Percentiles rank a stretch among this genome's conserved stretches.
Evolutionary conservation across 1,140 invertebrate genomes (phyloP).

Genomic region (Drosophila guanche): DNA sequence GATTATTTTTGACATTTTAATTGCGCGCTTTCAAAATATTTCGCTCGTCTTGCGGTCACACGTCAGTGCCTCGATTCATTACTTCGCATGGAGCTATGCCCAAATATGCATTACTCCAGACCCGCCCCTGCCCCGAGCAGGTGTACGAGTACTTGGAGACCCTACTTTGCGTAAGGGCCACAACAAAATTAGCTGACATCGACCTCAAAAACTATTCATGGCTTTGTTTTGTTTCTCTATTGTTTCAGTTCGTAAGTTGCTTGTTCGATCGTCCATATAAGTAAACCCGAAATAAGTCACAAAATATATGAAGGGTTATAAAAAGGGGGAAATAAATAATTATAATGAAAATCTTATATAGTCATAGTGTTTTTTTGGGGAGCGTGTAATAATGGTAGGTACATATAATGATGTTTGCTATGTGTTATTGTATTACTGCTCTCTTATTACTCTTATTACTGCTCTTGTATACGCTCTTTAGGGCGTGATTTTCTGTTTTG

Average conservation of each 20-base stretch:
- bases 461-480: constrained; percentile 13
- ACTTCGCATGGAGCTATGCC: constrained; percentile 40
- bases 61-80: constrained; percentile 67
- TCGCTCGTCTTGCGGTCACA: constrained; percentile 59
- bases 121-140: constrained; percentile 7
- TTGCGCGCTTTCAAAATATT: constrained; percentile 54
- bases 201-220: constrained; percentile 61
- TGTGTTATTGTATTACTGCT: constrained; percentile 2
- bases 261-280: constrained; percentile 17
- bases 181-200: constrained; percentile 50
- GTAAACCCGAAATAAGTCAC: constrained; percentile 21
- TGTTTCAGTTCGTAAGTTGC: constrained; percentile 10
- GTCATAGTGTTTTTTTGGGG: background rate
- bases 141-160: constrained; percentile 29
- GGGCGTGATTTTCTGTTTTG: constrained; percentile 16
- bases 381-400: no score
- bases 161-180: constrained; percentile 52
- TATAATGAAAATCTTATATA: constrained; percentile 19
- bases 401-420: constrained; percentile 3
- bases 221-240: constrained; percentile 21
- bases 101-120: constrained; percentile 43
- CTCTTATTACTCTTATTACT: no score
- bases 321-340: constrained; percentile 17
- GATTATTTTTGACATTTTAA: constrained; percentile 66
- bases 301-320: constrained; percentile 10